These are phyloP conservation scores for Phalacrocorax brasilianus DNA, from an alignment of 2,113 vertebrate species.

Conservation along the genomic window DNA sequence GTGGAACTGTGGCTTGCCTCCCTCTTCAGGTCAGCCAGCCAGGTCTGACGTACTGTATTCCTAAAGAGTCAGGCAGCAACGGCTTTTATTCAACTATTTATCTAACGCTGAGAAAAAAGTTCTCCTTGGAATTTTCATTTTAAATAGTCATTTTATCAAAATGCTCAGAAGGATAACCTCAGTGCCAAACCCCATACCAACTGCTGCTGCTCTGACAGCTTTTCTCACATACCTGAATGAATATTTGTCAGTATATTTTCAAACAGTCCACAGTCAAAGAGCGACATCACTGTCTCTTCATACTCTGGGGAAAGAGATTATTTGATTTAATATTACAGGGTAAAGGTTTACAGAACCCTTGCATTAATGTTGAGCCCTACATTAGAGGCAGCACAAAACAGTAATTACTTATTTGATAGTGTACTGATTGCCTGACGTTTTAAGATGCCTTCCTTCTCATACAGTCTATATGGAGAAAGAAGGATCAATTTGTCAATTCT, in stretches of 20 bases:
- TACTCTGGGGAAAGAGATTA: slow-evolving; percentile 60
- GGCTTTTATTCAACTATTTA: background rate
- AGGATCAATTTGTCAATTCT: background rate
- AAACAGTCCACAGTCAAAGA: slow-evolving; percentile 74
- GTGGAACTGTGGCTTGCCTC: background rate
- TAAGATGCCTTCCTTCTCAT: background rate
- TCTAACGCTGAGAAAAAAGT: background rate
- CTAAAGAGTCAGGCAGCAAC: background rate
- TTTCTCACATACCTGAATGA: slow-evolving; percentile 62
- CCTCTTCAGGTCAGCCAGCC: background rate
- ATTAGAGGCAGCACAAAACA: background rate
- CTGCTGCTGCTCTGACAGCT: background rate
- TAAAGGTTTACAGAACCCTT: background rate
- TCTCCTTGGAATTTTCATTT: background rate
- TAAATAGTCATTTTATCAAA: background rate
- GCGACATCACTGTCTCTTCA: slow-evolving; percentile 71
- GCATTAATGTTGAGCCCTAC: background rate
- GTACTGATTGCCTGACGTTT: background rate
- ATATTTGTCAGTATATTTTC: slow-evolving; percentile 66
- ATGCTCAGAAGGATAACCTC: background rate
- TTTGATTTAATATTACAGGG: background rate
- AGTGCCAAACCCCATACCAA: background rate
- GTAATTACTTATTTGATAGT: background rate
- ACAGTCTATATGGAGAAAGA: background rate
- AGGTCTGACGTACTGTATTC: background rate